These are phyloP conservation scores for Rhinolophus ferrumequinum DNA, from an alignment of 2,113 vertebrate species.

Conservation along the genomic window DNA sequence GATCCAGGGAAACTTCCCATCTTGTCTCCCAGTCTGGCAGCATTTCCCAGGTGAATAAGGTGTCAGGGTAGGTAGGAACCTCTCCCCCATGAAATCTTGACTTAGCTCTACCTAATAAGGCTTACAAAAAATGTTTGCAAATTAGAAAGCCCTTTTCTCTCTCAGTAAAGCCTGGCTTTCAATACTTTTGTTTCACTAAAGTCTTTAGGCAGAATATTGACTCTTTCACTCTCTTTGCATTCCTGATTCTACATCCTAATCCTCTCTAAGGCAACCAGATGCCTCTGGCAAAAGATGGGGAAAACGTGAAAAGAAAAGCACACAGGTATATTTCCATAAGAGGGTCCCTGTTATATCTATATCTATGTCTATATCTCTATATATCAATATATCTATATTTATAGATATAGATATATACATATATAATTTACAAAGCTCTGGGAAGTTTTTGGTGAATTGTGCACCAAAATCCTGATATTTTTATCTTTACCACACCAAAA, in stretches of 20 bases:
- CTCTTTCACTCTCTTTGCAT: slow-evolving; percentile 6
- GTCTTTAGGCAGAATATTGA: slow-evolving; percentile 8
- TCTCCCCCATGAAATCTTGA: background rate
- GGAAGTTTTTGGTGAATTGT: background rate
- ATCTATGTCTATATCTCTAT: too few relatives aligned
- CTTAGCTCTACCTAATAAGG: background rate
- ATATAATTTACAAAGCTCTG: background rate
- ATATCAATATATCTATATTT: too few relatives aligned
- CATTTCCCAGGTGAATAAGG: background rate
- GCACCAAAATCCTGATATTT: background rate
- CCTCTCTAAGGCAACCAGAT: background rate
- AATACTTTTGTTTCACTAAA: slow-evolving; percentile 22
- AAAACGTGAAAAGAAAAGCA: background rate
- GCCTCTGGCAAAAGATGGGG: slow-evolving; percentile 15
- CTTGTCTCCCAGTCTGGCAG: background rate
- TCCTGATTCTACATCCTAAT: background rate
- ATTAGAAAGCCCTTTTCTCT: background rate
- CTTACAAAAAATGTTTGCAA: background rate
- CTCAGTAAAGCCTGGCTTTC: background rate
- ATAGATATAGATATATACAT: too few relatives aligned
- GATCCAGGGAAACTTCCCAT: background rate
- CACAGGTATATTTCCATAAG: background rate
- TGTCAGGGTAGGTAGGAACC: background rate
- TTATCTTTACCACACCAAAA: background rate
- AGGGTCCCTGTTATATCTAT: background rate